These are phyloP conservation scores for Fulmarus glacialis DNA, from an alignment of 2,113 vertebrate species.

Conservation along the genomic window DNA sequence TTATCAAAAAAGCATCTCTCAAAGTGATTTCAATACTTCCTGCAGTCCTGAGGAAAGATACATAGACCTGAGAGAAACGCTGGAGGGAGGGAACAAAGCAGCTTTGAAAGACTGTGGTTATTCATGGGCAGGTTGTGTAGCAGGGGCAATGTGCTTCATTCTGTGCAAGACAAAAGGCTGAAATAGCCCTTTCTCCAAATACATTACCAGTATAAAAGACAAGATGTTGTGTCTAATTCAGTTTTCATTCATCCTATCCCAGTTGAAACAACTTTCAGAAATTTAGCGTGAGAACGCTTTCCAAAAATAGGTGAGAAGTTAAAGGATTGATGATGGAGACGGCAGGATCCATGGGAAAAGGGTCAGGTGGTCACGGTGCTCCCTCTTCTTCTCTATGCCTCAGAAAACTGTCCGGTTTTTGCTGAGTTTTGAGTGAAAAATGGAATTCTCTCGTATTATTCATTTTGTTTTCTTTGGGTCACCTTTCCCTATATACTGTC, in stretches of 20 bases:
- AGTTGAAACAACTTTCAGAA: not conserved
- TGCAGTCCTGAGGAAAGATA: not conserved
- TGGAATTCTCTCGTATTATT: not conserved
- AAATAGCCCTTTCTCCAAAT: not conserved
- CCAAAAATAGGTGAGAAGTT: slow-evolving; percentile 10
- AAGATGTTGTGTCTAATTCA: not conserved
- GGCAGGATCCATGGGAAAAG: slow-evolving; percentile 2
- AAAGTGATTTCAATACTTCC: not conserved
- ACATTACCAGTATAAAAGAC: not conserved
- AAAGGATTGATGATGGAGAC: slow-evolving; percentile 4
- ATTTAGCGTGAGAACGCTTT: slow-evolving; percentile 37
- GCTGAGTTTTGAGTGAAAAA: not conserved
- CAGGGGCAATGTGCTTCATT: not conserved
- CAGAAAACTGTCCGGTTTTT: not conserved
- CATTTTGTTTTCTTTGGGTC: not conserved
- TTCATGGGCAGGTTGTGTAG: not conserved
- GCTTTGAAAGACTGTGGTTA: not conserved
- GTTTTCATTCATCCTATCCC: not conserved
- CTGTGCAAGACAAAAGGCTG: not conserved
- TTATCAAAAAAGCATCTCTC: not conserved
- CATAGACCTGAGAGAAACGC: not conserved
- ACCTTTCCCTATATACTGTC: not conserved
- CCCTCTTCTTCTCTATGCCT: fast-evolving
- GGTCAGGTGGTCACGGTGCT: not conserved
- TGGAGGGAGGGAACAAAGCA: not conserved